Base-by-base conservation (phyloP, 2,113 vertebrate genomes). In the Hippoglossus stenolepis region DNA sequence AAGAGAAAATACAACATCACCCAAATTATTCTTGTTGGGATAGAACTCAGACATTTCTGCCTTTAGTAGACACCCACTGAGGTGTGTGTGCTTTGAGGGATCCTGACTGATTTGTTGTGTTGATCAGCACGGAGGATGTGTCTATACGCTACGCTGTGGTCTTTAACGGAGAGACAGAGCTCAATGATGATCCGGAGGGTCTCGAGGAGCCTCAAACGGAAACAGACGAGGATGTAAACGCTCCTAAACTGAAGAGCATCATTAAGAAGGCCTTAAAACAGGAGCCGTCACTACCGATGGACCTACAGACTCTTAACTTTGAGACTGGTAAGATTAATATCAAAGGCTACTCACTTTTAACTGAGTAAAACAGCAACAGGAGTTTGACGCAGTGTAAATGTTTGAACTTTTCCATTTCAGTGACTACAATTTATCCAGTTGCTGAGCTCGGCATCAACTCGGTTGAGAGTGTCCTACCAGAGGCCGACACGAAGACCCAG, bases 281-380 rank as follows among this genome's bases (percentile, higher is more conserved):
- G 90, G 95, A 97, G 45, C 91, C 87, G 0, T 95, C 94, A 0
- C 83, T 96, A 15, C 93, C 93, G 3, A 58, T 97, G 92, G 95
- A 97, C 85, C 79, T 96, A 51, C 91, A 92, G 65, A 95, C 94
- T 2, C 88, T 98, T 35, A 94, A 72, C 94, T 98, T 95, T 85
- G 91, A 91, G 75, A 31, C 88, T 73, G 93, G 94, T 94, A 74
- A 78, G 86, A 20, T 45, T 11, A 18, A 69, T 49, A 69, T 76
- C 51, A 64, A n/a, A 3, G 51, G 47, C 14, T 53, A 38, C 17
- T 58, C 14, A 62, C 15, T 40, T 69, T 68, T 31, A 24, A 72
- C 13, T 63, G 10, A 81, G 58, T 28, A 31, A 9, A 58, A 67
- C 26, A 43, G 2, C 11, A 43, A 3, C 1, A 51, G 1, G 0